Base-by-base conservation (phyloP, 2,113 vertebrate species). In the Microtus pennsylvanicus region DNA sequence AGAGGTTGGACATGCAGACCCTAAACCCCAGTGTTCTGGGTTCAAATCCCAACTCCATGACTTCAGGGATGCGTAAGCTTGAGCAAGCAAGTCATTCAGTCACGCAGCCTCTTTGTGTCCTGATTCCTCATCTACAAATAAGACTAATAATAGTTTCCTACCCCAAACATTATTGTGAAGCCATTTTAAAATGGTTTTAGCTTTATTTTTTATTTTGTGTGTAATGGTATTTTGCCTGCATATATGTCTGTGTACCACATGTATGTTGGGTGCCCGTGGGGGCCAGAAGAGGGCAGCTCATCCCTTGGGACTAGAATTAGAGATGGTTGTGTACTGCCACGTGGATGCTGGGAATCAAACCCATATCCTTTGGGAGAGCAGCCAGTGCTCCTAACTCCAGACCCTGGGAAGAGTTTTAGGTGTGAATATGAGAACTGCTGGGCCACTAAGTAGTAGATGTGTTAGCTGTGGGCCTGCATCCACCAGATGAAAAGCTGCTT, bases 21-120 rank as follows among this genome's bases (percentile, higher is more conserved):
- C 11, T 4, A 17, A 33, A 86, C 19, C 17, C 70, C 55, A 17
- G 24, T 19, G 86, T 17, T 42, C 81, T 81, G 50, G 45, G 28
- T 93, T 92, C 87, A 90, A 83, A 72, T 92, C n/a, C 55, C 69
- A 78, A 69, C 21, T 76, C 77, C 65, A 30, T n/a, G 42, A 58
- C 47, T 75, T 42, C 81, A 75, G 17, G 65, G 21, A n/a, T 89
- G 74, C 58, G 58, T 72, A 83, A 80, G 52, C 33, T 50, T 35
- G 21, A n/a, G n/a, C n/a, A n/a, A 74, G 65, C 65, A 91, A 89
- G n/a, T 89, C 42, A 30, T 81, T 80, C 50, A 89, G n/a, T 89
- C 42, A 30, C 70, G 63, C 58, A 24, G 38, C 52, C 11, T 95
- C 76, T 97, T 86, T 85, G 85, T 70, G 81, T 47, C 63, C 67